A percentile compares a stretch with the other conserved stretches of the same genome.
These are phyloP conservation scores for Drosophila cognata DNA, from an alignment of 2,888 invertebrate genomes.

Conservation along the genomic window DNA sequence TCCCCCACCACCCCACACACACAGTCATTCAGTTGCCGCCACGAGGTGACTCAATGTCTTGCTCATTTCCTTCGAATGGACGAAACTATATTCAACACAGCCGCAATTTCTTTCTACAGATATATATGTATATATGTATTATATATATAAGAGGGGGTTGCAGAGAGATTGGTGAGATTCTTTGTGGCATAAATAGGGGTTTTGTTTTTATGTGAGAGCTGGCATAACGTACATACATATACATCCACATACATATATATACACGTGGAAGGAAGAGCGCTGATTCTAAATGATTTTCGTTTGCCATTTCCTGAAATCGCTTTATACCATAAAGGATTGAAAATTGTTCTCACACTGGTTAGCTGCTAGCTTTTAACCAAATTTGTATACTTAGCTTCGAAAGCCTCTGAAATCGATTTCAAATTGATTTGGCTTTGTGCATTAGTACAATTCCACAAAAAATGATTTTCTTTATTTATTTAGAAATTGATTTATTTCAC, in stretches of 20 bases:
- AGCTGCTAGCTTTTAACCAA: constrained; percentile 11
- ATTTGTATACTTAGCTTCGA: neutral
- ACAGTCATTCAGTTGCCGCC: constrained; percentile 26
- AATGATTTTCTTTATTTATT: neutral
- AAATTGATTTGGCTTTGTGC: neutral
- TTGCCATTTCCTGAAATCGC: constrained; percentile 46
- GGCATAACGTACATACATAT: constrained; percentile 11
- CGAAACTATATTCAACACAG: constrained; percentile 60
- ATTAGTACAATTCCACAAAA: neutral
- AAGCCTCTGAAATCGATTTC: neutral
- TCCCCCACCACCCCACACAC: neutral
- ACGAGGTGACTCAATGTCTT: constrained; percentile 78
- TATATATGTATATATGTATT: constrained; percentile 22
- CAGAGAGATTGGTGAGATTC: constrained; percentile 33
- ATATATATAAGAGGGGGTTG: constrained; percentile 16
- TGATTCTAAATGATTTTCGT: constrained; percentile 57
- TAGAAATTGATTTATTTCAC: neutral
- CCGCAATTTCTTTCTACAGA: constrained; percentile 47
- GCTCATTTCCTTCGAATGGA: constrained; percentile 67
- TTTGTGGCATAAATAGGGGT: constrained; percentile 42
- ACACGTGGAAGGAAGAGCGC: constrained; percentile 4
- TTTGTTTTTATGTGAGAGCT: constrained; percentile 28
- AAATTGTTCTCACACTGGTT: constrained; percentile 22
- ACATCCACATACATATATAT: neutral
- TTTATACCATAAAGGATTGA: constrained; percentile 32